Evolutionary conservation across 2,888 invertebrate species (phyloP), one percentile per base, ranked within the genome.

Genomic region (Uloborus plumipes): DNA sequence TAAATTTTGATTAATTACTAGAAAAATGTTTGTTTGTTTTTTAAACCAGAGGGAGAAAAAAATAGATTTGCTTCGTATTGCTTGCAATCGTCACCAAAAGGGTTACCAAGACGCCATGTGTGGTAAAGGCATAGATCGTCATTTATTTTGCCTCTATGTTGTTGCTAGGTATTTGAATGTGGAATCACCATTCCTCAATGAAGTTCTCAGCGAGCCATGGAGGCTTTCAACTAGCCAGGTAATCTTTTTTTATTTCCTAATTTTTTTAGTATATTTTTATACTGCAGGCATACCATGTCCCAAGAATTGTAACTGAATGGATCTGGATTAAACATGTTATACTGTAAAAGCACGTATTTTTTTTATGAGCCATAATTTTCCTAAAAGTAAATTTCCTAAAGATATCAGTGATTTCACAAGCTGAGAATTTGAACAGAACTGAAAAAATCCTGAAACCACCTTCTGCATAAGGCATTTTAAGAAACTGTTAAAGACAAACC

Each of bases 21-120:
- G n/a, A n/a, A n/a, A n/a, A n/a, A n/a, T n/a, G n/a, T n/a, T n/a
- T n/a, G n/a, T n/a, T n/a, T n/a, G n/a, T n/a, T 31, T 31, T 31
- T 51, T 67, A 16, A n/a, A 15, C 15, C 70, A 84, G 95, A 90
- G 92, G 51, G 92, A 93, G 82, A 93, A 96, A 83, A 92, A 93
- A 81, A 92, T 95, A 86, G 90, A 90, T 39, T 89, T 97, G 85
- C 90, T 99, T 87, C 89, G 91, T 84, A 91, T 90, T 59, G 98
- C 98, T 0, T 94, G 95, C 87, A 90, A 70, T 50, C 92, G 92
- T 13, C 99, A 99, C 91, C 98, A 98, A 90, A 90, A 91, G 82
- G 94, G 93, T 62, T 98, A 98, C 90, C 95, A 98, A 88, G 95
- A 98, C 90, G 98, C 99, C 14, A 99, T 99, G 99, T 95, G 96